phyloP scores from a whole-genome alignment of 2,888 invertebrate species.

The Ormyrus rosae region DNA sequence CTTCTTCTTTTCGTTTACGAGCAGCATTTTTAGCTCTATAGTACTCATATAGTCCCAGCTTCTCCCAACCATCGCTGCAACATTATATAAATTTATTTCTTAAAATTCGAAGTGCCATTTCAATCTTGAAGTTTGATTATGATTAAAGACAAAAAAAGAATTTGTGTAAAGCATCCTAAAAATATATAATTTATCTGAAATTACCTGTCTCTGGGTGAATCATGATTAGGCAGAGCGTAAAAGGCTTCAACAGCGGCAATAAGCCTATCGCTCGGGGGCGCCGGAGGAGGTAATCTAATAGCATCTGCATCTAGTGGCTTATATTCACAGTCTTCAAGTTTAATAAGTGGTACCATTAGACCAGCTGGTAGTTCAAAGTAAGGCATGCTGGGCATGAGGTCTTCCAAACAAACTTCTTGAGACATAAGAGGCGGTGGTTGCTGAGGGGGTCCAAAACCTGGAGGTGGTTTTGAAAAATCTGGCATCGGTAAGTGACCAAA shows the following conservation, averaged over 20 bases:
- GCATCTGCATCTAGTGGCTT: constrained; percentile 91
- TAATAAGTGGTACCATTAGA: constrained; percentile 97
- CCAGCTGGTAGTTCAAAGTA: constrained; percentile 99
- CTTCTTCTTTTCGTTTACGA: constrained; percentile 91
- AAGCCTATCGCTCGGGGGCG: constrained; percentile 94
- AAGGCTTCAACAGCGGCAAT: constrained; percentile 97
- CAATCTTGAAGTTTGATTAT: not conserved
- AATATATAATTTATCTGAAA: not conserved
- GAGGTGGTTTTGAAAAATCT: constrained; percentile 91
- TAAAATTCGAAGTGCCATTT: not conserved
- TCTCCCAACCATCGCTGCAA: constrained; percentile 96
- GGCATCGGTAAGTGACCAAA: constrained; percentile 77
- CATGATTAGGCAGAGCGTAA: constrained; percentile 95
- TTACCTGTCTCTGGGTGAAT: constrained; percentile 93
- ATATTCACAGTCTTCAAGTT: constrained; percentile 93
- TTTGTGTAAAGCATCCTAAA: not conserved
- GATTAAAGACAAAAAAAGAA: no score
- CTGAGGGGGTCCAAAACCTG: constrained; percentile 81
- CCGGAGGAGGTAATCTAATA: constrained; percentile 95
- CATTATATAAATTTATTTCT: constrained; percentile 17
- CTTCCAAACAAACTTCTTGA: constrained; percentile 80
- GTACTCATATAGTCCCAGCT: constrained; percentile 97
- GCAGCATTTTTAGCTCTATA: constrained; percentile 97
- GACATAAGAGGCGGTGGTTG: constrained; percentile 69
- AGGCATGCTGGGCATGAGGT: constrained; percentile 92